Evolutionary conservation across 2,797 vertebrate genomes (phyloP), one percentile per base, ranked within the genome.

Genomic region (Pseudochaenichthys georgianus): DNA sequence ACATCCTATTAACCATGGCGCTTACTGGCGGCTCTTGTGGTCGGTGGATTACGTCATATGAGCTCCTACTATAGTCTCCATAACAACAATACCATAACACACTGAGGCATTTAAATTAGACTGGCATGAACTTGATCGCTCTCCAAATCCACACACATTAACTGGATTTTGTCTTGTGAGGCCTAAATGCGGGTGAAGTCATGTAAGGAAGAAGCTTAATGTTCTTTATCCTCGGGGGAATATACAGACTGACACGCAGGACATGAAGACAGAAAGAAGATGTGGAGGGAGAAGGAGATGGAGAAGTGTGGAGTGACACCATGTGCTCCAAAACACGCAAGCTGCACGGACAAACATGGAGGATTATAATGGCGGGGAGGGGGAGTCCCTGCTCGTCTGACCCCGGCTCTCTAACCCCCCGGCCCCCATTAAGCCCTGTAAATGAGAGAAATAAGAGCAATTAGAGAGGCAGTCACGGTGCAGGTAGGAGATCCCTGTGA

Each of bases 361-460:
- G 47, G 69, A 84, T 89, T 82, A 84, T 38, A 51, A 71, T 59
- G 60, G 28, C 2, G n/a, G 42, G 15, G 41, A 45, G 75, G 52
- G 52, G 65, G 81, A 67, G 73, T 77, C 55, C 52, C 65, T 47
- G 60, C 79, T 83, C 2, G 2, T 72, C 74, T 91, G 83, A 87
- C 81, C 84, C 60, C 6, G 9, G 52, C 74, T 60, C 60, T 58
- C 63, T 72, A 69, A 81, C 73, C 87, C 34, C 74, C 79, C 8
- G 0, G 68, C 65, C 70, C 69, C 84, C 53, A 61, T 86, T 90
- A 87, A 89, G 69, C 78, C 63, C 60, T 78, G 85, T 82, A 88
- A 90, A 91, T 81, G 75, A 90, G 80, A 88, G 81, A 88, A 87
- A 80, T 71, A 85, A 70, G 60, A 83, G 83, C 84, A 91, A 93